Evolutionary conservation across 2,888 invertebrate species (phyloP).

Genomic region (Latrodectus hesperus): DNA sequence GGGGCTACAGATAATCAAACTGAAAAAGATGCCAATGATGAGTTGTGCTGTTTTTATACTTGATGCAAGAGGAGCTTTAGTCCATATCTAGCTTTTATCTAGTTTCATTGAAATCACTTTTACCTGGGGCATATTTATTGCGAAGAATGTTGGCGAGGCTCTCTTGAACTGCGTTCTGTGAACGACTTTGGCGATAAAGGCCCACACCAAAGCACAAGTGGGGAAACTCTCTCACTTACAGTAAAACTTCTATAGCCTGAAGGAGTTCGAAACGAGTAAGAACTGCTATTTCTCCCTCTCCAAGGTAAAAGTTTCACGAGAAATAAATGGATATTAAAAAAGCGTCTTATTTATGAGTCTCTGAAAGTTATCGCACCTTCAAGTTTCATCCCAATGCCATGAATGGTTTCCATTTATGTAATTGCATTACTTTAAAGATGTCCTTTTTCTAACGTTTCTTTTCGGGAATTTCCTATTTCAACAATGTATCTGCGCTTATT

Average conservation of each 20-base stretch:
- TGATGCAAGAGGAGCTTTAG: not conserved
- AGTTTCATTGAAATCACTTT: conserved; percentile 25
- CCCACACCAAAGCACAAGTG: not conserved
- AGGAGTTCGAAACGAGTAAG: conserved; percentile 9
- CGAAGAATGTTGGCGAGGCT: not conserved
- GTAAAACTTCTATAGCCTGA: not conserved
- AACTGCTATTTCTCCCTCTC: not conserved
- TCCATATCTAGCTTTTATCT: conserved; percentile 39
- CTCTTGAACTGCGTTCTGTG: conserved; percentile 4
- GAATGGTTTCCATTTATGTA: not conserved
- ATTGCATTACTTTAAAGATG: not conserved
- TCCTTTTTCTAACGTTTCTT: too few species aligned
- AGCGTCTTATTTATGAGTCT: not conserved
- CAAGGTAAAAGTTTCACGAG: not conserved
- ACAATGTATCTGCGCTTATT: too few species aligned
- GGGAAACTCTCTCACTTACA: conserved; percentile 13
- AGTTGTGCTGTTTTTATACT: conserved; percentile 25
- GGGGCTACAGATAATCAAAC: conserved; percentile 30
- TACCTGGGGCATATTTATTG: conserved; percentile 33
- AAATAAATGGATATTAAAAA: not conserved
- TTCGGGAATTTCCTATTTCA: too few species aligned
- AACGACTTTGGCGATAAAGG: conserved; percentile 22
- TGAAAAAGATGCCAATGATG: conserved; percentile 22
- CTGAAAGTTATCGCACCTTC: not conserved
- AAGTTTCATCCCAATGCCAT: not conserved